Conservation (phyloP, 2,113 vertebrate species). For the Copsychus sechellarum region DNA sequence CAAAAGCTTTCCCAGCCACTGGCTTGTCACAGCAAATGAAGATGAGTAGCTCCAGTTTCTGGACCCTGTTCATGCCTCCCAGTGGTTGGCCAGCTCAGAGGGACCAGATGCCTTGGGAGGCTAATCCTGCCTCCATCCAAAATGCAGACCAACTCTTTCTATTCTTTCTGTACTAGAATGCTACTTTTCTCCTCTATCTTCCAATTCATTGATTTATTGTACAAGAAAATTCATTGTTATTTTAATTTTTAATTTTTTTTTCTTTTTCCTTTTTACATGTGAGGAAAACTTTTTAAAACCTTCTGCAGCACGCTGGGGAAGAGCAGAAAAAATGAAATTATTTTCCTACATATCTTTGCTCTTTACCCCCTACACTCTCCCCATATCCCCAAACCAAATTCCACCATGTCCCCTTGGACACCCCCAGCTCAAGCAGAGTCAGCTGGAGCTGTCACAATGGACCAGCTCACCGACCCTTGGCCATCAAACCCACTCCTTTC, state of each 20-base stretch:
- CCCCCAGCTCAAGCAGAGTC: background rate
- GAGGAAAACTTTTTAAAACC: background rate
- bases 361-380: background rate
- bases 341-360: background rate
- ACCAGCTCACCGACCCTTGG: background rate
- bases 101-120: background rate
- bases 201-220: background rate
- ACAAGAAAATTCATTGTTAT: background rate
- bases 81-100: fast-evolving
- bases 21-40: background rate
- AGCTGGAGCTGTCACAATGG: background rate
- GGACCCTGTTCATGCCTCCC: background rate
- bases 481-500: background rate
- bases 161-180: background rate
- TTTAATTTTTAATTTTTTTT: background rate
- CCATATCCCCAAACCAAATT: background rate
- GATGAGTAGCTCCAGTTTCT: background rate
- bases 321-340: background rate
- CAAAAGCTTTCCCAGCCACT: background rate
- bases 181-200: background rate
- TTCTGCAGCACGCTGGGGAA: background rate
- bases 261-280: background rate
- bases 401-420: fast-evolving
- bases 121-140: background rate
- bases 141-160: background rate